Percentiles rank a stretch among this genome's conserved stretches.
These are phyloP conservation scores for Salticus scenicus DNA, from an alignment of 2,888 invertebrate genomes.

Conservation along the genomic window DNA sequence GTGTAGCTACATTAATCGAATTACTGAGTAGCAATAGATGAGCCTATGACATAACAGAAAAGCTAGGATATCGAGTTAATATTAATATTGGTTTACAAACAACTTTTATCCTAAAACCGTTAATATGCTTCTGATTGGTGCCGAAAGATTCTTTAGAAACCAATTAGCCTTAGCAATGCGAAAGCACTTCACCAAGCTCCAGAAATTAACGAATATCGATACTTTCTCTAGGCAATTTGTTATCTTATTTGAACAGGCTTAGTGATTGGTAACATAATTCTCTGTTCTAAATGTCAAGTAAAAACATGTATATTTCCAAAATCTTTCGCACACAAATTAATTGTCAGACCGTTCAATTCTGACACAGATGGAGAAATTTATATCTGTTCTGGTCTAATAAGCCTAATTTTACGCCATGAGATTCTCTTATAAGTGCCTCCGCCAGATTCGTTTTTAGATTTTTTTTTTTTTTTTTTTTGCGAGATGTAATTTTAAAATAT, in stretches of 20 bases:
- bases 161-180: slow-evolving; percentile 35
- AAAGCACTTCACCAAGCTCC: slow-evolving; percentile 23
- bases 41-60: background rate
- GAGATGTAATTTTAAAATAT: too few relatives aligned
- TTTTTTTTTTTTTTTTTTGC: background rate
- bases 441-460: background rate
- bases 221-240: background rate
- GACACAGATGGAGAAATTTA: slow-evolving; percentile 34
- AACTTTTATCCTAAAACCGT: slow-evolving; percentile 27
- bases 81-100: background rate
- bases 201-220: slow-evolving; percentile 65
- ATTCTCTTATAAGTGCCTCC: background rate
- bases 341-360: slow-evolving; percentile 21
- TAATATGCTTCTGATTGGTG: slow-evolving; percentile 11
- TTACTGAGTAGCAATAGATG: background rate
- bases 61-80: background rate
- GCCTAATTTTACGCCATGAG: slow-evolving; percentile 26
- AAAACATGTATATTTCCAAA: slow-evolving; percentile 35
- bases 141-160: slow-evolving; percentile 47
- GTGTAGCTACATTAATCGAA: background rate
- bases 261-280: slow-evolving; percentile 16
- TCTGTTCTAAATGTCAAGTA: slow-evolving; percentile 8
- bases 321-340: slow-evolving; percentile 37
- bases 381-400: slow-evolving; percentile 33
- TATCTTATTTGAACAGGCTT: slow-evolving; percentile 63